Conservation (phyloP, 2,888 invertebrate species). For the Lasioglossum zephyrum region DNA sequence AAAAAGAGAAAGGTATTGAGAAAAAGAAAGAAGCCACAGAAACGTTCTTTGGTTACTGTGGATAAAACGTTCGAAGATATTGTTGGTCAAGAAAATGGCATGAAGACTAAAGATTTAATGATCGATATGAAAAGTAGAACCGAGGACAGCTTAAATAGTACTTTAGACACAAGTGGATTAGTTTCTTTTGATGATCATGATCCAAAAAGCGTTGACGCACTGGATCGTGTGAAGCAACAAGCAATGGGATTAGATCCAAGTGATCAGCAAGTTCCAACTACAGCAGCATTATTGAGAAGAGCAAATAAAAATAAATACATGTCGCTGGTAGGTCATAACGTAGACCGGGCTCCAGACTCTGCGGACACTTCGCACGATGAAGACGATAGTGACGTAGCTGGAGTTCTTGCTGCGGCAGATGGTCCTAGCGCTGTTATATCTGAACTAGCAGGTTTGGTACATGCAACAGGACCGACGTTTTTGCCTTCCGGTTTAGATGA, state of each 20-base stretch:
- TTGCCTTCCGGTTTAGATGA: slow-evolving; percentile 81
- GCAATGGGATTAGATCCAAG: slow-evolving; percentile 77
- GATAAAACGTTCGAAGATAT: slow-evolving; percentile 72
- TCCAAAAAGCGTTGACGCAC: slow-evolving; percentile 73
- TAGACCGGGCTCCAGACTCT: slow-evolving; percentile 77
- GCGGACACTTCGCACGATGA: slow-evolving; percentile 82
- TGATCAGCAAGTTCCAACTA: slow-evolving; percentile 79
- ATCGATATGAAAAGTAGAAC: slow-evolving; percentile 61
- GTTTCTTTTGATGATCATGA: slow-evolving; percentile 66
- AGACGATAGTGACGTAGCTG: slow-evolving; percentile 81
- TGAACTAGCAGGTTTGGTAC: slow-evolving; percentile 84
- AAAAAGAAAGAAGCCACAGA: slow-evolving; percentile 87
- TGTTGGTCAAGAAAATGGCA: slow-evolving; percentile 68
- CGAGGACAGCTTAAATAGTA: slow-evolving; percentile 65
- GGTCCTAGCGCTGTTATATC: slow-evolving; percentile 83
- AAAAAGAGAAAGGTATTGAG: slow-evolving; percentile 88
- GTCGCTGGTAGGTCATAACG: slow-evolving; percentile 73
- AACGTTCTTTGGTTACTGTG: slow-evolving; percentile 75
- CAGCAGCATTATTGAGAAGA: slow-evolving; percentile 72
- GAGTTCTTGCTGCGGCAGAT: slow-evolving; percentile 76
- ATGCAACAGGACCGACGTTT: slow-evolving; percentile 79
- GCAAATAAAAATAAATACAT: slow-evolving; percentile 77
- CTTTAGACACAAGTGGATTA: slow-evolving; percentile 61
- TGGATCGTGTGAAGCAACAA: slow-evolving; percentile 80
- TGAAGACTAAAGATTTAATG: slow-evolving; percentile 71